A percentile compares a stretch with the other conserved stretches of the same genome.
These are phyloP conservation scores for Cardiocondyla obscurior DNA, from an alignment of 1,140 invertebrate genomes.

Conservation along the genomic window DNA sequence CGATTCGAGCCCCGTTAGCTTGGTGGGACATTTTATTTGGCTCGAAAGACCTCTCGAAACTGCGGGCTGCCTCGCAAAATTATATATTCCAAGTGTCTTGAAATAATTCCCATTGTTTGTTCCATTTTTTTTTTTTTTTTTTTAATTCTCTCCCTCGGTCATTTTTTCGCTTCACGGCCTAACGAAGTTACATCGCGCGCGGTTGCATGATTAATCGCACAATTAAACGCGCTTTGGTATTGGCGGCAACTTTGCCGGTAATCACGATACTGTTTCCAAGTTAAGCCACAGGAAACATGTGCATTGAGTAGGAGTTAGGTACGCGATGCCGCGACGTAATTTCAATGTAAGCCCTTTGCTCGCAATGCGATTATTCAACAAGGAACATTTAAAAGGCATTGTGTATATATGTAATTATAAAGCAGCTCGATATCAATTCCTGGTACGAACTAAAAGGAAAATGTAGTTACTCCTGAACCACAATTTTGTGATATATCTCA, in stretches of 20 bases:
- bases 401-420: neutral
- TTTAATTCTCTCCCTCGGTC: too few species aligned
- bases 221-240: neutral
- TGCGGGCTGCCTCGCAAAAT: neutral
- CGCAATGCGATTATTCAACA: neutral
- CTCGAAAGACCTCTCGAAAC: neutral
- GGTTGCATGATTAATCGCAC: neutral
- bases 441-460: too few species aligned
- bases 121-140: neutral
- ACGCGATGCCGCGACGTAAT: neutral
- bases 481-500: too few species aligned
- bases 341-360: slow-evolving; percentile 1
- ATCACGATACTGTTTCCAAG: slow-evolving; percentile 23
- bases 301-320: neutral
- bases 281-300: neutral
- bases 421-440: neutral
- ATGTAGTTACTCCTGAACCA: too few species aligned
- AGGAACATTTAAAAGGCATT: neutral
- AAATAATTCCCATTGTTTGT: neutral
- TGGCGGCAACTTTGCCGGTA: neutral
- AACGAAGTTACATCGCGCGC: neutral
- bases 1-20: slow-evolving; percentile 13
- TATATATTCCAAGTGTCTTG: neutral
- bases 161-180: neutral
- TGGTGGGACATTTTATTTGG: slow-evolving; percentile 68